A percentile compares a stretch with the other conserved stretches of the same genome.
Conservation (phyloP, 2,888 invertebrate genomes). For the Machimus rusticus region DNA sequence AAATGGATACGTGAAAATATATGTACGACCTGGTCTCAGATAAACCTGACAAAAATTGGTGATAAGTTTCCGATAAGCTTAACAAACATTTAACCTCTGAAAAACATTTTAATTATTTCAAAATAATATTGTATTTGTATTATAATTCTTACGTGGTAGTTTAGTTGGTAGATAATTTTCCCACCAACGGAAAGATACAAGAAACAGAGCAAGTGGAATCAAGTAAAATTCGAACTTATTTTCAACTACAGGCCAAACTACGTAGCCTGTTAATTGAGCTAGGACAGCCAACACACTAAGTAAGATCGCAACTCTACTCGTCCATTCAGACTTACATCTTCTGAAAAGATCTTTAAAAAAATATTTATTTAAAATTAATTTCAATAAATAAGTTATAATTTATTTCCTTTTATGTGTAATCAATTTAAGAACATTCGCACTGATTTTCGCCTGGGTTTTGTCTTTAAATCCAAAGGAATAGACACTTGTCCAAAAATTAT, state of each 20-base stretch:
- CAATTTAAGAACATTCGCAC: too few species aligned
- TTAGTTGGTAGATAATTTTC: conserved; percentile 73
- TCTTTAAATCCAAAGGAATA: too few species aligned
- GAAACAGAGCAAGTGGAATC: conserved; percentile 70
- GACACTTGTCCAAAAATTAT: too few species aligned
- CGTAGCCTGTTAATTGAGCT: conserved; percentile 72
- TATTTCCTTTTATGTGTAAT: too few species aligned
- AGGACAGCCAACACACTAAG: conserved; percentile 65
- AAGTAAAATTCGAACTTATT: conserved; percentile 62
- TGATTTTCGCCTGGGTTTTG: too few species aligned
- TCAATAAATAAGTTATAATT: not conserved
- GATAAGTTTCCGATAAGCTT: conserved; percentile 63
- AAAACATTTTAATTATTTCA: not conserved
- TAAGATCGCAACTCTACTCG: conserved; percentile 51
- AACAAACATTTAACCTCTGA: conserved; percentile 55
- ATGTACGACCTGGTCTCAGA: conserved; percentile 73
- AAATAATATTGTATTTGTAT: not conserved
- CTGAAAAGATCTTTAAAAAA: conserved; percentile 54
- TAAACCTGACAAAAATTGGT: conserved; percentile 61
- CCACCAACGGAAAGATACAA: conserved; percentile 85
- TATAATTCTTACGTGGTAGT: conserved; percentile 53
- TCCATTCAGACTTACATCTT: conserved; percentile 53
- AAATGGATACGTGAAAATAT: conserved; percentile 75
- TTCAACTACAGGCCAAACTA: conserved; percentile 73
- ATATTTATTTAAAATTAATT: not conserved